phyloP scores from a whole-genome alignment of 2,888 invertebrate genomes.

The Sisyra nigra region DNA sequence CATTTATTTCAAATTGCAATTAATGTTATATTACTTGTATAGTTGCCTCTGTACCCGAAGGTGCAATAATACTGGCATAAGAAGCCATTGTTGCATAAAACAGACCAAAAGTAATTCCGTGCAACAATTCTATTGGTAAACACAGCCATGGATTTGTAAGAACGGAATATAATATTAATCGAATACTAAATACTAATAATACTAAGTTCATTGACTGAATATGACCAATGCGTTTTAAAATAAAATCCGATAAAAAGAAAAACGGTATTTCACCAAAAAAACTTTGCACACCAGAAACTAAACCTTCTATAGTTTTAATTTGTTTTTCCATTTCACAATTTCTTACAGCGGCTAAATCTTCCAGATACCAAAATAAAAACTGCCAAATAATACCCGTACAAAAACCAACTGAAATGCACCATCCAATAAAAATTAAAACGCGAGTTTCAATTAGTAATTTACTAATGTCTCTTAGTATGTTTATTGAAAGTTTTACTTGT shows the following conservation, averaged over 20 bases:
- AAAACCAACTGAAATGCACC: conserved; percentile 69
- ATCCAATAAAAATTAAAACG: conserved; percentile 57
- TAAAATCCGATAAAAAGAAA: conserved; percentile 66
- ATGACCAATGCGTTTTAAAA: conserved; percentile 67
- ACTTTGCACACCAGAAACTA: conserved; percentile 58
- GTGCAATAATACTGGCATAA: conserved; percentile 69
- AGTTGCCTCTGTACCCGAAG: conserved; percentile 72
- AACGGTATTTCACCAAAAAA: conserved; percentile 77
- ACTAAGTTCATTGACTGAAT: conserved; percentile 71
- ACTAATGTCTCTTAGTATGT: conserved; percentile 51
- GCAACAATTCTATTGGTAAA: conserved; percentile 68
- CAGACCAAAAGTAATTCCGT: conserved; percentile 79
- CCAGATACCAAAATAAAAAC: conserved; percentile 73
- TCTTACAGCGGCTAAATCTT: conserved; percentile 41
- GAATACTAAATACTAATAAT: conserved; percentile 58
- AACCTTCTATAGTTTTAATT: conserved; percentile 58
- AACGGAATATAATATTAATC: conserved; percentile 69
- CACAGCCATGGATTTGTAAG: conserved; percentile 69
- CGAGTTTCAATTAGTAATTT: conserved; percentile 45
- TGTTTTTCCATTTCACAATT: conserved; percentile 30
- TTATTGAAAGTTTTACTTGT: conserved; percentile 45
- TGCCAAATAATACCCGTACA: conserved; percentile 78
- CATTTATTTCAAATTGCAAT: conserved; percentile 8
- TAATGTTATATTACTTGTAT: conserved; percentile 42
- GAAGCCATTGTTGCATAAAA: conserved; percentile 81